These are phyloP conservation scores for Cantharis lateralis DNA, from an alignment of 2,888 invertebrate genomes.

Conservation along the genomic window DNA sequence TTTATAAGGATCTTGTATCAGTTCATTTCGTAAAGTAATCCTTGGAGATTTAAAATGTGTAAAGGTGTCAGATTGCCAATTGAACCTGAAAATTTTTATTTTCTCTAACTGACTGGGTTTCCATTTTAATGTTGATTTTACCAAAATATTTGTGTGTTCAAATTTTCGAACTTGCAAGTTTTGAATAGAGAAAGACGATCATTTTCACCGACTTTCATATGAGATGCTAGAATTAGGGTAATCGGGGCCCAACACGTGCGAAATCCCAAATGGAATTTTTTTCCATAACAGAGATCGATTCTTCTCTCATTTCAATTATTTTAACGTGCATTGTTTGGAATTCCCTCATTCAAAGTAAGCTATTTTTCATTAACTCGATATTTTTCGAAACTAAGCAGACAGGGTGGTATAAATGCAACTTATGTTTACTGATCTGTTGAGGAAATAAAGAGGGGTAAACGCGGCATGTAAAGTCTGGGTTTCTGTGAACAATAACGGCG, in stretches of 20 bases:
- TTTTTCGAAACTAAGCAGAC: background rate
- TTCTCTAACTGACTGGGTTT: background rate
- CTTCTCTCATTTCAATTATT: background rate
- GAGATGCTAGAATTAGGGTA: background rate
- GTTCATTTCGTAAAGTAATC: background rate
- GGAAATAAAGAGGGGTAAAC: slow-evolving; percentile 20
- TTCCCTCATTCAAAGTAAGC: background rate
- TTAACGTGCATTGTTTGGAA: background rate
- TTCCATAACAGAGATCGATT: background rate
- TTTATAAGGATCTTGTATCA: background rate
- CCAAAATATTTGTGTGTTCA: background rate
- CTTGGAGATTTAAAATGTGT: background rate
- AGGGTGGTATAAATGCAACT: slow-evolving; percentile 10
- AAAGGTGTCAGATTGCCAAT: background rate
- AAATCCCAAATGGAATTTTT: background rate
- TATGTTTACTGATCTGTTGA: slow-evolving; percentile 23
- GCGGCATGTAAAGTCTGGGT: slow-evolving; percentile 23
- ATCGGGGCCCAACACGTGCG: background rate
- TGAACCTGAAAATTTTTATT: background rate
- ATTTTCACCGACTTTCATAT: background rate
- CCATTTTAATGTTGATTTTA: background rate
- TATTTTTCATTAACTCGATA: background rate
- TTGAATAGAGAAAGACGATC: no score
- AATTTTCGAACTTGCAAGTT: no score
- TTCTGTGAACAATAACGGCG: slow-evolving; percentile 24